phyloP scores from a whole-genome alignment of 2,797 vertebrate species.

The Lacerta bilineata region DNA sequence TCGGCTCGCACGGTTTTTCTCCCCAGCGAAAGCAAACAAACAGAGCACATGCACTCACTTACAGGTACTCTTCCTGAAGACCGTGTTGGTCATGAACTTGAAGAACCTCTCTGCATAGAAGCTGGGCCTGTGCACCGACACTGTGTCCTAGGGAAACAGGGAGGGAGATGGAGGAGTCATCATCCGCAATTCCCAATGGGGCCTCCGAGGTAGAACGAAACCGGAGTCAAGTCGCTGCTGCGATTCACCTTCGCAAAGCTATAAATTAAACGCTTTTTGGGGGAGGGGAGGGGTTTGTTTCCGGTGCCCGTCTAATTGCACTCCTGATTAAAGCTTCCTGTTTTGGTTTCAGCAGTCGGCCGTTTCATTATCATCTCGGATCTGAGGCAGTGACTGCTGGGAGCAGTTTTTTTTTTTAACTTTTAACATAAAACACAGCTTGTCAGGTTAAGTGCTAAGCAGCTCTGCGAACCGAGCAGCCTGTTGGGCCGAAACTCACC shows the following conservation, averaged over 20 bases:
- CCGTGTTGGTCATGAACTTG: slow-evolving; percentile 96
- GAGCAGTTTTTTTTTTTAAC: background rate
- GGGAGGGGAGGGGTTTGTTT: background rate
- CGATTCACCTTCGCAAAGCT: slow-evolving; percentile 28
- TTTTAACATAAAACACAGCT: background rate
- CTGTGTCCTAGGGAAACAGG: slow-evolving; percentile 88
- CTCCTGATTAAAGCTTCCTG: slow-evolving; percentile 53
- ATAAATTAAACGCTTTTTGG: slow-evolving; percentile 50
- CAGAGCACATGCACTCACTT: slow-evolving; percentile 73
- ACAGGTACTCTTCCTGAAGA: slow-evolving; percentile 97
- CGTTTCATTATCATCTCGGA: too few relatives aligned
- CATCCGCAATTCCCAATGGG: background rate
- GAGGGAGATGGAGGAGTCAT: background rate
- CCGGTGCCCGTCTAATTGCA: slow-evolving; percentile 56
- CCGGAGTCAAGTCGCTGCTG: background rate
- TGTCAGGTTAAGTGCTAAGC: too few relatives aligned
- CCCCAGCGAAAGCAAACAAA: background rate
- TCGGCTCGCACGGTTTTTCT: too few relatives aligned
- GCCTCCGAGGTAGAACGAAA: slow-evolving; percentile 29
- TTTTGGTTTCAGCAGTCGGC: slow-evolving; percentile 44
- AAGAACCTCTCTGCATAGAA: slow-evolving; percentile 98
- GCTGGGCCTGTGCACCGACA: slow-evolving; percentile 96
- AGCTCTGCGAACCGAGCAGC: fast-evolving
- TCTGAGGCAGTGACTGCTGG: background rate
- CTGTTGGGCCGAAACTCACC: slow-evolving; percentile 81